Conservation (phyloP, 2,888 invertebrate genomes). For the Ichneumoninae sp. region DNA sequence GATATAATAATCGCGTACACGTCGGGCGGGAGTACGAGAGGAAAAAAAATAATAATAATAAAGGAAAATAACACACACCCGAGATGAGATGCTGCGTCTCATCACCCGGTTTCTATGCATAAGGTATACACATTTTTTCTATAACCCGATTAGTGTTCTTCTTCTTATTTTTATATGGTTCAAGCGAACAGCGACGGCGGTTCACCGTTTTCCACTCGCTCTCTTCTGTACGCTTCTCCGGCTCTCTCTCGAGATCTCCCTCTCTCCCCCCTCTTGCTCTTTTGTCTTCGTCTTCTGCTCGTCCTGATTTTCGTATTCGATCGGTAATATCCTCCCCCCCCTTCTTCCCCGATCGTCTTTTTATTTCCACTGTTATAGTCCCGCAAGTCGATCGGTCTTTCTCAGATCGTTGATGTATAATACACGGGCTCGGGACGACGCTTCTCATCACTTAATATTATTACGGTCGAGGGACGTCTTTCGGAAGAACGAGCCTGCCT, state of each 20-base stretch:
- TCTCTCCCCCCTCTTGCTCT: constrained; percentile 32
- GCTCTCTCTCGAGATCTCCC: constrained; percentile 1
- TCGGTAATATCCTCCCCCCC: constrained; percentile 12
- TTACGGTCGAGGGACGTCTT: constrained; percentile 58
- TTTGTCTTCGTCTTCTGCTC: constrained; percentile 56
- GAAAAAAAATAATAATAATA: constrained; percentile 14
- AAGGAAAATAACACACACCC: constrained; percentile 35
- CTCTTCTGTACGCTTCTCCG: constrained; percentile 31
- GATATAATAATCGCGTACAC: constrained; percentile 67
- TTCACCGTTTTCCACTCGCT: constrained; percentile 55
- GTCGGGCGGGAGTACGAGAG: constrained; percentile 48
- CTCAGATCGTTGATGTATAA: constrained; percentile 51
- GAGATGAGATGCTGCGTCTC: constrained; percentile 63
- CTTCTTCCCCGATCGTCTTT: constrained; percentile 23
- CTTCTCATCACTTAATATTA: constrained; percentile 47
- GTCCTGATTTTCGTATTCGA: constrained; percentile 50
- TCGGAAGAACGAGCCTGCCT: constrained; percentile 39
- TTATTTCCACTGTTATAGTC: constrained; percentile 58
- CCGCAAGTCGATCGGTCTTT: constrained; percentile 39
- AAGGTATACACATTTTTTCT: constrained; percentile 46
- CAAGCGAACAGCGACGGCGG: constrained; percentile 51
- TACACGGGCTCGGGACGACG: neutral
- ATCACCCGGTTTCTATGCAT: constrained; percentile 48
- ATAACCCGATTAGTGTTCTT: constrained; percentile 64
- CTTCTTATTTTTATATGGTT: constrained; percentile 64